These are phyloP conservation scores for Marronus borbonicus DNA, from an alignment of 2,888 invertebrate species.

Conservation along the genomic window DNA sequence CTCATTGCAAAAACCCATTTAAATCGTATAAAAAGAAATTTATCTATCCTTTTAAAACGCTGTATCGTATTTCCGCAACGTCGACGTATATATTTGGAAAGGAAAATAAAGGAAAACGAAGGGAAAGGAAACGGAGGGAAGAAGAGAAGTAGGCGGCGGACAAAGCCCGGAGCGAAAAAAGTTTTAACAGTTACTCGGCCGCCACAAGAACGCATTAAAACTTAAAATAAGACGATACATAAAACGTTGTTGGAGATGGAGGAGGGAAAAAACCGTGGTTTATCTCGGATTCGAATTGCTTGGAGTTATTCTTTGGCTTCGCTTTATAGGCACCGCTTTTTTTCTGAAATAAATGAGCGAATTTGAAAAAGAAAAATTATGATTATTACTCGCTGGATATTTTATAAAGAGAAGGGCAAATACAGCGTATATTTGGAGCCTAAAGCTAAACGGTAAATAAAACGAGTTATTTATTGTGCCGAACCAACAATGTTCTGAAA, in stretches of 20 bases:
- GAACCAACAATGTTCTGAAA: no score
- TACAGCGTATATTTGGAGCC: no score
- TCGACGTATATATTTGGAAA: not conserved
- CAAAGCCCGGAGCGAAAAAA: not conserved
- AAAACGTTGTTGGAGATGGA: not conserved
- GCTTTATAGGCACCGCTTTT: no score
- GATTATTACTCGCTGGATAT: no score
- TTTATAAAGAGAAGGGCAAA: no score
- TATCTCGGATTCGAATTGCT: slow-evolving; percentile 12
- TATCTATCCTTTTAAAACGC: slow-evolving; percentile 27
- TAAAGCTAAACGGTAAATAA: no score
- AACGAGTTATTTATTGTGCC: no score
- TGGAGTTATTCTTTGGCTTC: not conserved
- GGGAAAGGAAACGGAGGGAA: not conserved
- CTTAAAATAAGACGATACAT: slow-evolving; percentile 19
- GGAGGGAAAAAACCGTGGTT: not conserved
- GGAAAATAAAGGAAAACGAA: not conserved
- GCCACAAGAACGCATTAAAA: slow-evolving; percentile 14
- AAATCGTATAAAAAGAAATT: slow-evolving; percentile 37
- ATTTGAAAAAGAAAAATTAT: no score
- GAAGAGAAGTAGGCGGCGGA: slow-evolving; percentile 2
- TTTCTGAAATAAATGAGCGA: no score
- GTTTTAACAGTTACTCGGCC: slow-evolving; percentile 5
- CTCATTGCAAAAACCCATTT: slow-evolving; percentile 34
- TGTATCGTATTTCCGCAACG: slow-evolving; percentile 28